These are phyloP conservation scores for Chrysemys picta DNA, from an alignment of 2,113 vertebrate genomes.

Conservation along the genomic window DNA sequence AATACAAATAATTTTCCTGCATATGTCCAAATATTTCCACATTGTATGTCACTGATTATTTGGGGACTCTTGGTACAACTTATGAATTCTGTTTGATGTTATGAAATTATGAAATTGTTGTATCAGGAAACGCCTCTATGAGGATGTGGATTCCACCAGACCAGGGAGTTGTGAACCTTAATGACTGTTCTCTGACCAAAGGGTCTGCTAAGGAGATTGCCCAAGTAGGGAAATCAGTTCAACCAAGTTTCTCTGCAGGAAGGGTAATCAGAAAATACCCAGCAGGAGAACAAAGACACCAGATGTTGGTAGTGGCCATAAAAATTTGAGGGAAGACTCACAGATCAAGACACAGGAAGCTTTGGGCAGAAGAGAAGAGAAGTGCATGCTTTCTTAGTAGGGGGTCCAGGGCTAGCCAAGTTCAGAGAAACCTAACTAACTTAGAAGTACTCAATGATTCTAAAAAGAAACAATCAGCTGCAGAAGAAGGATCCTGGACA, in stretches of 20 bases:
- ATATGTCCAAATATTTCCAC: too few species aligned
- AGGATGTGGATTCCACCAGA: background rate
- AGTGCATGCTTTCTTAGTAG: background rate
- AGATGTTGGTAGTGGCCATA: background rate
- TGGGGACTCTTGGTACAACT: background rate
- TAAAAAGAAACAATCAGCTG: background rate
- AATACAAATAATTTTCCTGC: background rate
- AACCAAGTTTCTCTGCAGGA: background rate
- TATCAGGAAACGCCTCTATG: background rate
- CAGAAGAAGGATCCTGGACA: background rate
- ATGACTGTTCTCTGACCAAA: background rate
- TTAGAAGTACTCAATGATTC: background rate
- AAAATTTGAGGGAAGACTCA: background rate
- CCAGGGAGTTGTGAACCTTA: background rate
- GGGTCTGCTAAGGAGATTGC: background rate
- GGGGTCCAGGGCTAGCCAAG: background rate
- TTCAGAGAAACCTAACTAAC: background rate
- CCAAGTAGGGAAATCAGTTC: background rate
- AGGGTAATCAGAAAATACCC: background rate
- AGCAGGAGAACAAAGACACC: background rate
- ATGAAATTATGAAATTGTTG: background rate
- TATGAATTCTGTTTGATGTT: background rate
- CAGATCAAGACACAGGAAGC: background rate
- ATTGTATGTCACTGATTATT: background rate
- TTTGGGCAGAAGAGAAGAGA: background rate